These are phyloP conservation scores for Onychorhynchus coronatus DNA, from an alignment of 2,113 vertebrate genomes.

Conservation along the genomic window DNA sequence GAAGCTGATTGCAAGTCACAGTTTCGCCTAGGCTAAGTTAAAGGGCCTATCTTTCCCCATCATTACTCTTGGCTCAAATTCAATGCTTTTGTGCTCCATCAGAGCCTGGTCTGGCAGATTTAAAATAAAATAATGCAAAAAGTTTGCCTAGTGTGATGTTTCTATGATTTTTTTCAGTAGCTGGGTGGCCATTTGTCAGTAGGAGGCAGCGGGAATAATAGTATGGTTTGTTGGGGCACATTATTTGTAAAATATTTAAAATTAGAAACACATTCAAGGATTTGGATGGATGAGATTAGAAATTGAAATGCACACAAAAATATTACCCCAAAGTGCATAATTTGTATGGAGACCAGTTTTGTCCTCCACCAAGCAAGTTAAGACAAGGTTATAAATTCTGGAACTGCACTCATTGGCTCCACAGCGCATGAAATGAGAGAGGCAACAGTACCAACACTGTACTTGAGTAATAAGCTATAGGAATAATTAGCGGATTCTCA, in stretches of 20 bases:
- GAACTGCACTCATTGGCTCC: background rate
- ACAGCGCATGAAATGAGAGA: background rate
- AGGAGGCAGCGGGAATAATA: background rate
- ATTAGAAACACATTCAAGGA: background rate
- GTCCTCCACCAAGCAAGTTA: background rate
- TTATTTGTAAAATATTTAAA: background rate
- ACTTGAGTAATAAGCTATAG: background rate
- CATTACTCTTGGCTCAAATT: background rate
- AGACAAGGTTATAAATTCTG: background rate
- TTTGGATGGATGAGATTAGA: background rate
- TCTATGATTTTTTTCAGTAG: background rate
- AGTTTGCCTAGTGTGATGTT: background rate
- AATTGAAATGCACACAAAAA: background rate
- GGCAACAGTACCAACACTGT: background rate
- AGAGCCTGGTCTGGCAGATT: background rate
- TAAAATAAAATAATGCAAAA: background rate
- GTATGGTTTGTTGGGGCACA: background rate
- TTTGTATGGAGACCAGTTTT: background rate
- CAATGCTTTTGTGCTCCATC: background rate
- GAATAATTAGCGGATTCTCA: background rate
- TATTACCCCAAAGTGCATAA: background rate
- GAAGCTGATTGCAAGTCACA: background rate
- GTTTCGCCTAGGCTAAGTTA: background rate
- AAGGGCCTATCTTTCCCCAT: background rate
- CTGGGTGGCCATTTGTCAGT: conserved; percentile 11